phyloP scores from a whole-genome alignment of 1,140 invertebrate genomes.

The Cyphomyrmex costatus region DNA sequence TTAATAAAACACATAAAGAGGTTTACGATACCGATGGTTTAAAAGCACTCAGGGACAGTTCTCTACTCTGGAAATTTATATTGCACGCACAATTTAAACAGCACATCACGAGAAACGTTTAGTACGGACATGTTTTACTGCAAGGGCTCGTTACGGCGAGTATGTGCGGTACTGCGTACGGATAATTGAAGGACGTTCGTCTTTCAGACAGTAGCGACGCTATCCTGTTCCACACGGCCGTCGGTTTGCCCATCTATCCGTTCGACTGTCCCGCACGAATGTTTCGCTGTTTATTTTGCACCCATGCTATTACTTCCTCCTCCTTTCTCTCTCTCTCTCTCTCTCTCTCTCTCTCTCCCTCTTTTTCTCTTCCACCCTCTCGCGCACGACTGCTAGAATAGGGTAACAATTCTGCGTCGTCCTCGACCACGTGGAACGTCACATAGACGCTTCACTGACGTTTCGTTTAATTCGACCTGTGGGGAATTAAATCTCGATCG shows the following conservation, averaged over 20 bases:
- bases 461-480: conserved; percentile 70
- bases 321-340: background rate
- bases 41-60: background rate
- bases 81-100: conserved; percentile 39
- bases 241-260: conserved; percentile 41
- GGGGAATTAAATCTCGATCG: conserved; percentile 69
- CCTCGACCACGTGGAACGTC: conserved; percentile 57
- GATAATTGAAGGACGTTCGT: conserved; percentile 77
- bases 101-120: conserved; percentile 51
- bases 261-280: conserved; percentile 33
- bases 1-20: background rate
- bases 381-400: background rate
- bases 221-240: conserved; percentile 41
- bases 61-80: background rate
- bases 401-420: conserved; percentile 54
- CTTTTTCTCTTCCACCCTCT: conserved; percentile 1
- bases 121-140: conserved; percentile 61
- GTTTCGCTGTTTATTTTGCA: conserved; percentile 62
- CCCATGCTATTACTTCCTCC: conserved; percentile 21
- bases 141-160: conserved; percentile 51
- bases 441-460: conserved; percentile 60
- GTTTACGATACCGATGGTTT: background rate
- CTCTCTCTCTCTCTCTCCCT: background rate
- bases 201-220: conserved; percentile 68
- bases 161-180: conserved; percentile 44